Base-by-base conservation (phyloP, 2,113 vertebrate species). In the Gobio gobio region DNA sequence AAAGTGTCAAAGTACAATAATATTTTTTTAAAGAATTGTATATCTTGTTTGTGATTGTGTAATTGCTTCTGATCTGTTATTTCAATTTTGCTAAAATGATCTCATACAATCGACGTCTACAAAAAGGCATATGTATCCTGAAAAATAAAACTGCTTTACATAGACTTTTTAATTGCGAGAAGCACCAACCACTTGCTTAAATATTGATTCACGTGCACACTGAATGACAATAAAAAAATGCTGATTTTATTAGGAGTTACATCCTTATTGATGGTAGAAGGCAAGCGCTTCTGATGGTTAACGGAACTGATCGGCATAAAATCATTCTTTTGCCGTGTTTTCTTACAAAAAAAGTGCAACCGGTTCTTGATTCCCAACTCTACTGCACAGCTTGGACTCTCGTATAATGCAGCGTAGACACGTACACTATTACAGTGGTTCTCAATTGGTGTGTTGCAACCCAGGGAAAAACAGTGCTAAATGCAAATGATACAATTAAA, bases 351-450 rank as follows among this genome's bases (percentile, higher is more conserved):
- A 54, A 20, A 10, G 22, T 0, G 1, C n/a, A 58, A n/a, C 51
- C 18, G 14, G 22, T 79, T 45, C 6, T 79, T n/a, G 33, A 45
- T 79, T 79, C 40, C 77, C 56, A 61, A 26, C 10, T n/a, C n/a
- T 79, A 24, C 36, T 79, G 12, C n/a, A 45, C 77, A 77, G 9
- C 75, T 43, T 61, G 22, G 33, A 59, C 33, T 61, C 76, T 45
- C 22, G 54, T 61, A 24, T 61, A 61, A 79, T 63, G 36, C 6
- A 26, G 20, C 5, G n/a, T 61, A 43, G 56, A 79, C 33, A 10
- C n/a, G 8, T 24, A 45, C 22, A 18, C 22, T 24, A 45, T 26
- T 79, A 61, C 40, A 72, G 68, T 72, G 68, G 68, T 72, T 72
- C 68, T 72, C 40, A 72, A 13, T 45, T 72, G 40, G 68, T 72